These are phyloP conservation scores for Penaeus monodon DNA, from an alignment of 2,888 invertebrate species.

Conservation along the genomic window DNA sequence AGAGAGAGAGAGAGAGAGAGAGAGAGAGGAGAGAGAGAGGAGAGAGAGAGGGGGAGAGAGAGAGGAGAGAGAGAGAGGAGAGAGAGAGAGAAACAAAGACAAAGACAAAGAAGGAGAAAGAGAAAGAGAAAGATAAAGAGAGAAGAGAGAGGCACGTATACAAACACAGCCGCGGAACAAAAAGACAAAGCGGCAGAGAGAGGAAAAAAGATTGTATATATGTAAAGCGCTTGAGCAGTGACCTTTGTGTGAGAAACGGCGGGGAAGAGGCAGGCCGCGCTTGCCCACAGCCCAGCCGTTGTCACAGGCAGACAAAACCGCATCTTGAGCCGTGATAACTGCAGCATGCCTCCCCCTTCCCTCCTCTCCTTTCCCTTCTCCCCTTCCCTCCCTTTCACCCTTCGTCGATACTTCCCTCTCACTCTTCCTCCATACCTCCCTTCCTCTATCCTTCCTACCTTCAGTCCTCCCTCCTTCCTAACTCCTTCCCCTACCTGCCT, in stretches of 20 bases:
- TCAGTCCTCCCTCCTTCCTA: not conserved
- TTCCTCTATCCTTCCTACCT: not conserved
- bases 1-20: not conserved
- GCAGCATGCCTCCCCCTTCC: not conserved
- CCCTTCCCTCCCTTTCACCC: not conserved
- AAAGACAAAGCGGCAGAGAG: not conserved
- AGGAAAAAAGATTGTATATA: not conserved
- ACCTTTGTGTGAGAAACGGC: not conserved
- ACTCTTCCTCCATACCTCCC: not conserved
- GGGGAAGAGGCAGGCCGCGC: not conserved
- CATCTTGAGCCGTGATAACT: not conserved
- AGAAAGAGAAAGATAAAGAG: not conserved
- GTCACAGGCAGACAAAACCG: not conserved
- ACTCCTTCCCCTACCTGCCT: no score
- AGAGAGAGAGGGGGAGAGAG: not conserved
- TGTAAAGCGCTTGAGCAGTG: no score
- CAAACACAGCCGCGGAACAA: not conserved
- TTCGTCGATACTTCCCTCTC: not conserved
- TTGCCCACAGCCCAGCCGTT: not conserved
- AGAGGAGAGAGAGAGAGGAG: not conserved
- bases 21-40: not conserved
- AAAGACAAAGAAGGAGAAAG: not conserved
- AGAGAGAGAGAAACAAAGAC: not conserved
- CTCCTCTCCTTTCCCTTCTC: not conserved
- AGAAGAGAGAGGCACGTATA: no score